These are phyloP conservation scores for Telenomus remus DNA, from an alignment of 1,140 invertebrate species.

Conservation along the genomic window DNA sequence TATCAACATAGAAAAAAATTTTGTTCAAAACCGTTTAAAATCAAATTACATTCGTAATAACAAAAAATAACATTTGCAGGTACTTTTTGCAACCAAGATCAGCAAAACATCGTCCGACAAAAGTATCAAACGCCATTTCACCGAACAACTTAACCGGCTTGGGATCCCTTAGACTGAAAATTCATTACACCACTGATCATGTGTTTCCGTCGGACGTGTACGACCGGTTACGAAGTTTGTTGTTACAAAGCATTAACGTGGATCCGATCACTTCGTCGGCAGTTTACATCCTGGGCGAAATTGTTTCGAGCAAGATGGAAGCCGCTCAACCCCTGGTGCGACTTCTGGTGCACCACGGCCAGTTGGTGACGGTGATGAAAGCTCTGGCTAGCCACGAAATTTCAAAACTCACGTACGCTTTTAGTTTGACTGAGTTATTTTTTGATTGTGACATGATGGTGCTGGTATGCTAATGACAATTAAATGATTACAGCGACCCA, in stretches of 20 bases:
- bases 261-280: constrained; percentile 90
- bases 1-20: no score
- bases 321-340: constrained; percentile 90
- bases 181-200: constrained; percentile 91
- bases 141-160: constrained; percentile 82
- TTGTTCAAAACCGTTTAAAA: no score
- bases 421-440: background rate
- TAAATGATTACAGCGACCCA: constrained; percentile 82
- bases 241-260: constrained; percentile 83
- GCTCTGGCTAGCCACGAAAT: constrained; percentile 90
- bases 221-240: constrained; percentile 82
- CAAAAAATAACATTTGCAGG: constrained; percentile 78
- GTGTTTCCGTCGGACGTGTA: constrained; percentile 90
- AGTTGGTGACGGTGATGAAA: constrained; percentile 88
- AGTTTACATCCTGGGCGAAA: constrained; percentile 90
- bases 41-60: no score
- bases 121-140: constrained; percentile 80
- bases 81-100: constrained; percentile 89
- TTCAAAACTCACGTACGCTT: constrained; percentile 88
- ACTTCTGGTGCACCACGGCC: constrained; percentile 88
- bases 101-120: constrained; percentile 77
- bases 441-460: no score
- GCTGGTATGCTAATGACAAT: background rate
- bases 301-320: constrained; percentile 89
- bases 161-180: constrained; percentile 87